These are phyloP conservation scores for Psittacula echo DNA, from an alignment of 2,797 vertebrate species.

Conservation along the genomic window DNA sequence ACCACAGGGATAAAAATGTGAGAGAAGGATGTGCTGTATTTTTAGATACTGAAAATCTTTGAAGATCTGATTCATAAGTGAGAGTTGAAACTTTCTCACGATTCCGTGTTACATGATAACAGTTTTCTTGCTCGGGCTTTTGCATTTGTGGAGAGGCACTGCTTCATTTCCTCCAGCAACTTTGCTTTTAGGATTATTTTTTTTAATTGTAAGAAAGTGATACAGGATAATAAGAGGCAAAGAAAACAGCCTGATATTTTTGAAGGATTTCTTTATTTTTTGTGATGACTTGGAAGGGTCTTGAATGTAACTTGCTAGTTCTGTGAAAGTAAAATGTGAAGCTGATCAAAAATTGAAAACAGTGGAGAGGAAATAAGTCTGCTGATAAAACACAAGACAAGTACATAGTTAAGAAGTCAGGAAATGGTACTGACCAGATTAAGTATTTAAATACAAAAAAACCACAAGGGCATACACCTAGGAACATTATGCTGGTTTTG, in stretches of 20 bases:
- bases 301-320: neutral
- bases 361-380: neutral
- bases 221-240: neutral
- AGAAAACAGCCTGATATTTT: neutral
- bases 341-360: neutral
- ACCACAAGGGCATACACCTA: neutral
- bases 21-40: neutral
- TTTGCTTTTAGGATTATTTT: neutral
- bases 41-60: conserved; percentile 11
- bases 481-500: neutral
- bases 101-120: neutral
- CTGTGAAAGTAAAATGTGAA: neutral
- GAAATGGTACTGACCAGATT: neutral
- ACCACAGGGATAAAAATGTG: neutral
- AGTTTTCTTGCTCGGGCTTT: neutral
- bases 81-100: neutral
- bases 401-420: neutral
- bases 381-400: neutral
- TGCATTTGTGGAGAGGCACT: neutral
- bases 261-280: neutral
- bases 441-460: neutral
- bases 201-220: neutral
- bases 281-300: neutral
- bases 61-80: neutral
- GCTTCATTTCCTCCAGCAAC: neutral